A percentile compares a stretch with the other conserved stretches of the same genome.
These are phyloP conservation scores for Anneissia japonica DNA, from an alignment of 35 echinoderm and acorn worm genomes.

Conservation along the genomic window DNA sequence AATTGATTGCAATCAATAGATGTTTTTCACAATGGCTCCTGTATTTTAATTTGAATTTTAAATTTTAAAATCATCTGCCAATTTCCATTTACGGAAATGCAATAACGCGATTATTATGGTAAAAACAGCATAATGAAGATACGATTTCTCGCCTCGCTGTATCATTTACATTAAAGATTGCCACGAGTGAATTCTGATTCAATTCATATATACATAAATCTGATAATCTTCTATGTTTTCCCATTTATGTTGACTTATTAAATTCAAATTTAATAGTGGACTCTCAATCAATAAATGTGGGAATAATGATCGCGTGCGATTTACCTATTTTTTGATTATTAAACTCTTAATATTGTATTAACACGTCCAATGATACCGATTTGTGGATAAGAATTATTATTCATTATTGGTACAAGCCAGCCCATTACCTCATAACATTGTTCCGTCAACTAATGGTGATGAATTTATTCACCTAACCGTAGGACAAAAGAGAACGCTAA, in stretches of 20 bases:
- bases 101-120: not conserved
- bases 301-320: not conserved
- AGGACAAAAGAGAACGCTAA: no score
- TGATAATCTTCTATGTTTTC: not conserved
- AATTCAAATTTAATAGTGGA: not conserved
- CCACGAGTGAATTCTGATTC: not conserved
- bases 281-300: not conserved
- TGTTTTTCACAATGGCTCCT: not conserved
- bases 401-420: no score
- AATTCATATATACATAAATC: not conserved
- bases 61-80: not conserved
- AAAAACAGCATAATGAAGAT: not conserved
- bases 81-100: not conserved
- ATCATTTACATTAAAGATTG: not conserved
- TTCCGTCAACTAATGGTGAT: no score
- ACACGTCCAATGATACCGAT: not conserved
- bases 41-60: constrained; percentile 1
- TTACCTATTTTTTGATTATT: no score
- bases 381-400: no score
- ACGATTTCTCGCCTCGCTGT: not conserved
- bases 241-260: not conserved
- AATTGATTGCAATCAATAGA: no score
- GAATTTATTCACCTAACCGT: no score
- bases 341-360: not conserved
- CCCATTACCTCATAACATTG: no score